A percentile compares a stretch with the other conserved stretches of the same genome.
Conservation (phyloP, 1,140 invertebrate species). For the Drosophila kepulauana region DNA sequence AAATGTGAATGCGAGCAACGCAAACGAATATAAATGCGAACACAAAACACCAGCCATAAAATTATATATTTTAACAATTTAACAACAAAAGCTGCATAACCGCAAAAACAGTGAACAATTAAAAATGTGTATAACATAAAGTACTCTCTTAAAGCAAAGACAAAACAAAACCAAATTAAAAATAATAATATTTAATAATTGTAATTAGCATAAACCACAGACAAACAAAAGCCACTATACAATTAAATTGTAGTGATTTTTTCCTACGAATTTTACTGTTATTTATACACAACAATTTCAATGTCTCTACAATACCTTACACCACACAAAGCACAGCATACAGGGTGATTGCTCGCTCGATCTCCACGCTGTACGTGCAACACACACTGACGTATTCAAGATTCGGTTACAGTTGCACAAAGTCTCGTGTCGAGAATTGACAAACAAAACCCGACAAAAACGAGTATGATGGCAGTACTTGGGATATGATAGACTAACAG, state of each 20-base stretch:
- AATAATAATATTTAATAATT: constrained; percentile 60
- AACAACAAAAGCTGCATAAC: constrained; percentile 3
- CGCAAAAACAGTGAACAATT: constrained; percentile 34
- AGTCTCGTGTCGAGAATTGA: constrained; percentile 3
- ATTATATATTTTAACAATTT: constrained; percentile 4
- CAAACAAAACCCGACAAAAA: constrained; percentile 8
- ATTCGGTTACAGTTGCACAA: not conserved
- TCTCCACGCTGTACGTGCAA: not conserved
- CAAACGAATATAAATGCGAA: not conserved
- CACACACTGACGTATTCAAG: not conserved
- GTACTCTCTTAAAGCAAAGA: no score
- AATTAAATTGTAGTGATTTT: constrained; percentile 41
- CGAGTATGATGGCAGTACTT: not conserved
- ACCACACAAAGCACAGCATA: not conserved
- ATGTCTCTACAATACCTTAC: constrained; percentile 4
- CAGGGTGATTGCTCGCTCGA: constrained; percentile 6
- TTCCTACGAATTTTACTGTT: constrained; percentile 22
- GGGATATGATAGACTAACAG: not conserved
- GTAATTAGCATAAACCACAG: constrained; percentile 39
- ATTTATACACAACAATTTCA: constrained; percentile 12
- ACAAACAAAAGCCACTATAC: constrained; percentile 28
- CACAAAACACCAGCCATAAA: not conserved
- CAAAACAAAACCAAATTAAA: constrained; percentile 2
- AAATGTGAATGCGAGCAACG: constrained; percentile 1
- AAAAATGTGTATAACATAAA: not conserved